These are phyloP conservation scores for Metopolophium dirhodum DNA, from an alignment of 1,140 invertebrate genomes.

Conservation along the genomic window DNA sequence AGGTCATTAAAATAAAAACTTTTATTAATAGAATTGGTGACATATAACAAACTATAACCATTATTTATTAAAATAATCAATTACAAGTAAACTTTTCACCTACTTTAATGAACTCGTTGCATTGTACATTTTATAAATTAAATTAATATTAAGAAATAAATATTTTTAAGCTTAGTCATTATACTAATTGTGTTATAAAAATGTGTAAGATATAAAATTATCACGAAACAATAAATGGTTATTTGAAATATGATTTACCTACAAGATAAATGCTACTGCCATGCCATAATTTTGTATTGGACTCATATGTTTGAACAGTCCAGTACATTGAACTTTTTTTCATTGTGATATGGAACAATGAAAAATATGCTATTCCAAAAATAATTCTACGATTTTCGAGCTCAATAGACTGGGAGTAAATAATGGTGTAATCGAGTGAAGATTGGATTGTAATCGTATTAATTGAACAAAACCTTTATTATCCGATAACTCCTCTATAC, in stretches of 20 bases:
- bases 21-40: background rate
- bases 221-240: background rate
- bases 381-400: slow-evolving; percentile 22
- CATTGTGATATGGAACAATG: slow-evolving; percentile 45
- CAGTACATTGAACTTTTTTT: slow-evolving; percentile 43
- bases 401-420: background rate
- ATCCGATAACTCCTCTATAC: background rate
- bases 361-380: slow-evolving; percentile 35
- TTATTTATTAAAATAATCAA: slow-evolving; percentile 35
- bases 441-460: slow-evolving; percentile 14
- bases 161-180: background rate
- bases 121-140: background rate
- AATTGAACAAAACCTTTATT: slow-evolving; percentile 10
- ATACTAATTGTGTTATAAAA: background rate
- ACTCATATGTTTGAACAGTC: slow-evolving; percentile 28
- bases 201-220: background rate
- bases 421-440: slow-evolving; percentile 29
- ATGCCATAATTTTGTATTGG: background rate
- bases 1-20: background rate
- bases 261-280: background rate
- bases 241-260: slow-evolving; percentile 10
- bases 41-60: background rate
- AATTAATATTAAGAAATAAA: background rate
- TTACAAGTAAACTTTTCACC: slow-evolving; percentile 28
- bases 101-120: slow-evolving; percentile 31